A percentile compares a stretch with the other conserved stretches of the same genome.
Evolutionary conservation across 2,888 invertebrate genomes (phyloP).

Genomic region (Anthophora plumipes): DNA sequence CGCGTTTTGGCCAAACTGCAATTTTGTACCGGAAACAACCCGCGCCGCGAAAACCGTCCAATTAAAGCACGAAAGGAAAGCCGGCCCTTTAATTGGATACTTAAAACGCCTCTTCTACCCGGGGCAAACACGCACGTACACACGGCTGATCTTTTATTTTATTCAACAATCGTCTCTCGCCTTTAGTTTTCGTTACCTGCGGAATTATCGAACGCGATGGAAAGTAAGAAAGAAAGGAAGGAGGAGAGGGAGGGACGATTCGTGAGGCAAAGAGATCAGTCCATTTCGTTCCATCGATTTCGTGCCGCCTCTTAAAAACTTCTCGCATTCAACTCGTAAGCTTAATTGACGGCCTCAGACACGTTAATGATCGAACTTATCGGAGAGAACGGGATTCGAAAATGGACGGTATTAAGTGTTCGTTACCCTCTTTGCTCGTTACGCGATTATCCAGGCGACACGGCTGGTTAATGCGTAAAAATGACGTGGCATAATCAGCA

Average conservation of each 20-base stretch:
- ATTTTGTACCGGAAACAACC: conserved; percentile 55
- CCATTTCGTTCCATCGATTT: neutral
- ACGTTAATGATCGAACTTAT: conserved; percentile 33
- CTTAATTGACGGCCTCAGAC: conserved; percentile 33
- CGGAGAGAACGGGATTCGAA: neutral
- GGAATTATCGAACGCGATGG: neutral
- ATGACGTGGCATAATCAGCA: conserved; percentile 7
- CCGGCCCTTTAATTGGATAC: conserved; percentile 59
- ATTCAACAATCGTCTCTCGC: conserved; percentile 35
- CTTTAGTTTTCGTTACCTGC: conserved; percentile 14
- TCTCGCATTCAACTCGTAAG: conserved; percentile 35
- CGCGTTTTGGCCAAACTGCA: conserved; percentile 57
- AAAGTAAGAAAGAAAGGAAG: neutral
- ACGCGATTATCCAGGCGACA: conserved; percentile 18
- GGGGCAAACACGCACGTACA: conserved; percentile 36
- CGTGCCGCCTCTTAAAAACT: conserved; percentile 16
- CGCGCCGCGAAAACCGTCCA: conserved; percentile 58
- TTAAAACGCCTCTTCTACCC: conserved; percentile 40
- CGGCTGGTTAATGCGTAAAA: conserved; percentile 17
- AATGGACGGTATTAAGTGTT: conserved; percentile 19
- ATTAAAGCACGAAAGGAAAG: conserved; percentile 64
- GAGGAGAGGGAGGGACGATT: neutral
- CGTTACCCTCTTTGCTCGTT: conserved; percentile 13
- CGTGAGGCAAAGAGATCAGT: conserved; percentile 9
- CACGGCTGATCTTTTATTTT: conserved; percentile 38